These are phyloP conservation scores for Cetoscarus ocellatus DNA, from an alignment of 2,797 vertebrate genomes.

Conservation along the genomic window DNA sequence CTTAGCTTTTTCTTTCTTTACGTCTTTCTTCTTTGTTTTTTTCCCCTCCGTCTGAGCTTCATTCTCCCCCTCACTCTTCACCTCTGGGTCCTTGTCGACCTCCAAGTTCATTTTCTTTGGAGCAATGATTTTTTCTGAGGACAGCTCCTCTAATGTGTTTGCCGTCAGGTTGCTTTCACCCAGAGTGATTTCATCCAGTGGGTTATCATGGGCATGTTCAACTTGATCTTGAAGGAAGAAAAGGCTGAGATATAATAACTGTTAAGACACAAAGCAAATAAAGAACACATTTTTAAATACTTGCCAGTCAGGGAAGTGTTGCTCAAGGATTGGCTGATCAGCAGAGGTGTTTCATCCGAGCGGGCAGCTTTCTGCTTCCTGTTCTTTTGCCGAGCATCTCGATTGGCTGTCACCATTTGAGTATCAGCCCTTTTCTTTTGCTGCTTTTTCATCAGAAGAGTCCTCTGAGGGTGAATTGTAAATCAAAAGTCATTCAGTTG, in stretches of 20 bases:
- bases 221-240: slow-evolving; percentile 69
- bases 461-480: slow-evolving; percentile 73
- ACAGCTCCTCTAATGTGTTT: slow-evolving; percentile 42
- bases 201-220: slow-evolving; percentile 82
- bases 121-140: slow-evolving; percentile 45
- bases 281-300: slow-evolving; percentile 20
- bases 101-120: slow-evolving; percentile 72
- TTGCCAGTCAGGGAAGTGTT: slow-evolving; percentile 82
- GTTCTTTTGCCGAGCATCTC: slow-evolving; percentile 80
- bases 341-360: slow-evolving; percentile 80
- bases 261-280: background rate
- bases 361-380: slow-evolving; percentile 71
- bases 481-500: slow-evolving; percentile 5
- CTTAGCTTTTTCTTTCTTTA: slow-evolving; percentile 75
- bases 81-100: slow-evolving; percentile 55
- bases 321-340: slow-evolving; percentile 84
- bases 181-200: slow-evolving; percentile 83
- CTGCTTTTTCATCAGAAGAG: slow-evolving; percentile 90
- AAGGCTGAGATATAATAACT: background rate
- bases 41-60: slow-evolving; percentile 48
- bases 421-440: slow-evolving; percentile 87
- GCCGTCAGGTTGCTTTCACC: slow-evolving; percentile 67
- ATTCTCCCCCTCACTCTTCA: slow-evolving; percentile 33
- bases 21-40: slow-evolving; percentile 73
- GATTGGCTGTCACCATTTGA: slow-evolving; percentile 91